Evolutionary conservation across 2,113 vertebrate species (phyloP).

Genomic region (Erinaceus europaeus): DNA sequence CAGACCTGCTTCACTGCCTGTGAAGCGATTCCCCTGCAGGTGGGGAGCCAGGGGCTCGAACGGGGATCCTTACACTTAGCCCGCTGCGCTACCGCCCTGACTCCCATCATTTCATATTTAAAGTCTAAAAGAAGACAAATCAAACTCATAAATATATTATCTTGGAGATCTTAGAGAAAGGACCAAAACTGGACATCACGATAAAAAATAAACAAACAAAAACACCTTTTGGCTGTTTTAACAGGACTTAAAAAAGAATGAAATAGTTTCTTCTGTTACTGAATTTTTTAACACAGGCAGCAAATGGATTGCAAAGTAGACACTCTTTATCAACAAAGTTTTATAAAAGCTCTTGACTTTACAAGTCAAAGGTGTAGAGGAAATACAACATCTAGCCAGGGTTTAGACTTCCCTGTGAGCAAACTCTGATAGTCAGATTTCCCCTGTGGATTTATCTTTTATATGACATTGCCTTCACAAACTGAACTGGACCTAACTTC

Average conservation of each 20-base stretch:
- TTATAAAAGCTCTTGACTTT: background rate
- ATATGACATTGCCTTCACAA: background rate
- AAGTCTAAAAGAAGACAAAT: constrained; percentile 20
- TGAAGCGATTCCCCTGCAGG: no score
- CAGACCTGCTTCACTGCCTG: no score
- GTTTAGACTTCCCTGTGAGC: background rate
- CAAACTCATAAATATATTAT: background rate
- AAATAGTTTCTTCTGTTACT: background rate
- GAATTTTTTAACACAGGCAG: background rate
- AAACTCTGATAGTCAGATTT: background rate
- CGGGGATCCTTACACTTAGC: no score
- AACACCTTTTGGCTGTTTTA: background rate
- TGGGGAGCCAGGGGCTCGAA: no score
- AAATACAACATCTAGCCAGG: background rate
- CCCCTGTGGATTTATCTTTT: background rate
- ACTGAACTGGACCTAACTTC: background rate
- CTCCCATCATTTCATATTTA: no score
- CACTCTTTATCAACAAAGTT: background rate
- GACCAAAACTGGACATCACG: background rate
- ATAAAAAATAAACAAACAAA: constrained; percentile 36
- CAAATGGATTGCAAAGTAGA: background rate
- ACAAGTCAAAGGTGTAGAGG: background rate
- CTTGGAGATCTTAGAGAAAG: background rate
- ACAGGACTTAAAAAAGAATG: background rate
- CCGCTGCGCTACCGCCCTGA: no score